Evolutionary conservation across 2,888 invertebrate genomes (phyloP).

Genomic region (Plemyria rubiginata): DNA sequence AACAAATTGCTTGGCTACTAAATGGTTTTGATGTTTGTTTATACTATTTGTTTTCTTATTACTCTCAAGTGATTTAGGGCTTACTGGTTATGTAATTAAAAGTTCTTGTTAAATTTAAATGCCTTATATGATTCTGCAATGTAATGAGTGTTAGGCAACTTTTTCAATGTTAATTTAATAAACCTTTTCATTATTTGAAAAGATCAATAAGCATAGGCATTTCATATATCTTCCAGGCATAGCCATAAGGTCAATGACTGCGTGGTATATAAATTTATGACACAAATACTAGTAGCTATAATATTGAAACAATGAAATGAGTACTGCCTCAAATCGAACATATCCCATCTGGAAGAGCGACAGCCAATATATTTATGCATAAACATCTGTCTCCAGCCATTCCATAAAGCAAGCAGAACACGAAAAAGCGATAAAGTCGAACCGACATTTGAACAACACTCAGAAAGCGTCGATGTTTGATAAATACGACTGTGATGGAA

Average conservation of each 20-base stretch:
- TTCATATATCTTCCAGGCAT: too few relatives aligned
- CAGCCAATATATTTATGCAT: conserved; percentile 42
- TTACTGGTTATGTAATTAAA: too few relatives aligned
- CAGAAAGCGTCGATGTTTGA: conserved; percentile 67
- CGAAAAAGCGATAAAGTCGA: conserved; percentile 45
- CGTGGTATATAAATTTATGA: too few relatives aligned
- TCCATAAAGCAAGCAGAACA: conserved; percentile 42
- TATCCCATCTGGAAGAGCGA: conserved; percentile 31
- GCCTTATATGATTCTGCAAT: too few relatives aligned
- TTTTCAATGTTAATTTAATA: too few relatives aligned
- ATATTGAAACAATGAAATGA: conserved; percentile 23
- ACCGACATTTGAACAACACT: conserved; percentile 41
- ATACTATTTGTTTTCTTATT: too few relatives aligned
- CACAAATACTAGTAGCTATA: neutral
- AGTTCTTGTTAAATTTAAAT: too few relatives aligned
- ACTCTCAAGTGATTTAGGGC: too few relatives aligned
- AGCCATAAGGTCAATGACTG: too few relatives aligned
- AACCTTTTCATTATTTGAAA: too few relatives aligned
- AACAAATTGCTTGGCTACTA: neutral
- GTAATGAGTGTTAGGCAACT: too few relatives aligned
- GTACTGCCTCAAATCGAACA: conserved; percentile 32
- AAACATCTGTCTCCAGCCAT: conserved; percentile 42
- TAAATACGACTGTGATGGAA: conserved; percentile 80
- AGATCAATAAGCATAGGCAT: too few relatives aligned
- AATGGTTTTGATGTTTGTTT: neutral